phyloP scores from a whole-genome alignment of 2,888 invertebrate species.

The Spodoptera exigua region DNA sequence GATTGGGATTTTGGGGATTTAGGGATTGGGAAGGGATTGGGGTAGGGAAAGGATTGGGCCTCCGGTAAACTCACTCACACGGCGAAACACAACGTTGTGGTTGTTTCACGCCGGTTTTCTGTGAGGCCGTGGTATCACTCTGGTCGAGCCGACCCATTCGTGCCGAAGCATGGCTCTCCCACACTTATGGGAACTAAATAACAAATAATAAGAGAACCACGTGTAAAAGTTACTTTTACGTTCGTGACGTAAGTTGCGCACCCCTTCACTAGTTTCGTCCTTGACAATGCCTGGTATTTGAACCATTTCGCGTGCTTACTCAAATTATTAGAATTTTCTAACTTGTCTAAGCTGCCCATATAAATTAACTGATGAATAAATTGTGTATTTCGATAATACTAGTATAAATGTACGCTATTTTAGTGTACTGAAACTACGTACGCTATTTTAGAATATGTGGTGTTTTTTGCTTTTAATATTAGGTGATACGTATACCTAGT shows the following conservation, averaged over 20 bases:
- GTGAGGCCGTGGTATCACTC: no score
- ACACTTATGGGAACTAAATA: neutral
- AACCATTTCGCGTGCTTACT: conserved; percentile 63
- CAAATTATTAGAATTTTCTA: conserved; percentile 62
- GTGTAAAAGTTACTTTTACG: conserved; percentile 12
- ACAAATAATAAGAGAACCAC: neutral
- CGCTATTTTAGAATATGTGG: neutral
- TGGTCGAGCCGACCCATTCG: no score
- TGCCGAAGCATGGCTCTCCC: no score
- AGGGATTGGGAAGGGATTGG: no score
- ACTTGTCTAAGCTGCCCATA: conserved; percentile 28
- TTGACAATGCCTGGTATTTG: conserved; percentile 54
- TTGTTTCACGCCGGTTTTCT: no score
- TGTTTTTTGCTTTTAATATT: neutral
- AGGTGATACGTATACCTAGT: no score
- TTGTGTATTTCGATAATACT: conserved; percentile 30
- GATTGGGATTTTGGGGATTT: no score
- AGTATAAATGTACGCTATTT: conserved; percentile 1
- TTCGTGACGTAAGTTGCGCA: conserved; percentile 35
- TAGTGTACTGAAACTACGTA: neutral
- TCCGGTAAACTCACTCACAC: no score
- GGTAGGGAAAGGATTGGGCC: no score
- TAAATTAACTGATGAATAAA: conserved; percentile 44
- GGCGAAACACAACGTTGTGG: no score
- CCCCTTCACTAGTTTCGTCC: conserved; percentile 47